Evolutionary conservation across 2,113 vertebrate genomes (phyloP).

Genomic region (Ophiodon elongatus): DNA sequence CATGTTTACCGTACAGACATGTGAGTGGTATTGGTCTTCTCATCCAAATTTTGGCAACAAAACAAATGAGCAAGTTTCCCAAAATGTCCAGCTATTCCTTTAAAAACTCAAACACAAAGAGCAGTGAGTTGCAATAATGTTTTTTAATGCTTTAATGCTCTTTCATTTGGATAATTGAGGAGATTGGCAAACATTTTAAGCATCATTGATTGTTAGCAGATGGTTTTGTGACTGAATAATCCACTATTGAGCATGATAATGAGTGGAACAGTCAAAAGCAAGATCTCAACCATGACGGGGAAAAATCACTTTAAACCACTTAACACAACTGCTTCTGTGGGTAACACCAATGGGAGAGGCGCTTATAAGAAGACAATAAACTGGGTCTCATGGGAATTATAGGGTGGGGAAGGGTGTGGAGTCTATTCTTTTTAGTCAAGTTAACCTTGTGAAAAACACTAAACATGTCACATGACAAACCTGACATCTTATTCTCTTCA

Average conservation of each 20-base stretch:
- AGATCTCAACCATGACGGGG: slow-evolving; percentile 46
- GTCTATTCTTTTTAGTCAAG: slow-evolving; percentile 46
- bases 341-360: slow-evolving; percentile 68
- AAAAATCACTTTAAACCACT: slow-evolving; percentile 58
- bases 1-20: not conserved
- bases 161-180: slow-evolving; percentile 3
- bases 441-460: slow-evolving; percentile 54
- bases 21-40: not conserved
- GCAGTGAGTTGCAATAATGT: slow-evolving; percentile 29
- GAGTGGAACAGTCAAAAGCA: slow-evolving; percentile 60
- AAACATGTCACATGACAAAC: slow-evolving; percentile 47
- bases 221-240: slow-evolving; percentile 39
- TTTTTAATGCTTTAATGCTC: slow-evolving; percentile 9
- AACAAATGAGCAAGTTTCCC: not conserved
- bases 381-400: slow-evolving; percentile 60
- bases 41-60: not conserved
- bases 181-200: slow-evolving; percentile 35
- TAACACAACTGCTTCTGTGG: slow-evolving; percentile 65
- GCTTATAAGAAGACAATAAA: slow-evolving; percentile 77
- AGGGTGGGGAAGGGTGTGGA: slow-evolving; percentile 73
- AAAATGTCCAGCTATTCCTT: slow-evolving; percentile 11
- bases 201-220: slow-evolving; percentile 41
- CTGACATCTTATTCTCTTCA: slow-evolving; percentile 46
- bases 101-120: slow-evolving; percentile 11
- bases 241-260: slow-evolving; percentile 39